Percentiles rank a stretch among this genome's conserved stretches.
phyloP scores from a whole-genome alignment of 1,140 invertebrate species.

The Euura saliciscinereae region DNA sequence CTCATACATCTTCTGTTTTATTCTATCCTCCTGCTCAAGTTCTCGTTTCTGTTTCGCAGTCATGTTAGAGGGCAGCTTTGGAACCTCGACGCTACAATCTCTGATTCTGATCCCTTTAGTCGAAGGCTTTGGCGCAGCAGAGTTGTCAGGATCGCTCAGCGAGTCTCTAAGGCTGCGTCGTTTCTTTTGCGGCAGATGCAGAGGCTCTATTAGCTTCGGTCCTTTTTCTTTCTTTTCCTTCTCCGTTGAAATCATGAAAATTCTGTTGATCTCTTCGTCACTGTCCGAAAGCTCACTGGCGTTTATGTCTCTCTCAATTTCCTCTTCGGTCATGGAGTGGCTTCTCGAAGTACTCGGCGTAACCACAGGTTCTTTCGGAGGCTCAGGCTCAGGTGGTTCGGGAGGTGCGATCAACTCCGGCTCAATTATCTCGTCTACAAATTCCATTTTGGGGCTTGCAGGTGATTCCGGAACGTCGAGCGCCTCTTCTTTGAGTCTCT shows the following conservation, averaged over 20 bases:
- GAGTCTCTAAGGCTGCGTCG: conserved; percentile 1
- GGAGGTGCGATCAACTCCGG: neutral
- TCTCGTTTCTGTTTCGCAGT: conserved; percentile 25
- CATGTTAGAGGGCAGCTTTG: neutral
- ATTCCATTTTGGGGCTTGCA: too few species aligned
- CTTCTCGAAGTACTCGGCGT: too few species aligned
- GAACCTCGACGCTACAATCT: neutral
- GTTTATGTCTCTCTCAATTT: neutral
- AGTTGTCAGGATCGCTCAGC: neutral
- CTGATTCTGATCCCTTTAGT: neutral
- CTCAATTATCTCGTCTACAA: neutral
- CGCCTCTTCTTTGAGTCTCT: conserved; percentile 25
- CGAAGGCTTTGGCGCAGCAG: neutral
- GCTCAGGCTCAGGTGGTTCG: conserved; percentile 11
- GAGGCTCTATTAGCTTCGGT: conserved; percentile 25
- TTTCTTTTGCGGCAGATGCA: conserved; percentile 16
- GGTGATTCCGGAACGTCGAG: neutral
- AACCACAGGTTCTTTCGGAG: neutral
- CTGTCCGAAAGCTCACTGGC: too few species aligned
- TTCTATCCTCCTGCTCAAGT: conserved; percentile 9
- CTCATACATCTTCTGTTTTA: neutral
- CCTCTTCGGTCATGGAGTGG: too few species aligned
- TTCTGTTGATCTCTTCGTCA: conserved; percentile 12
- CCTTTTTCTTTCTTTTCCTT: conserved; percentile 11
- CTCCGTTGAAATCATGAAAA: neutral